Conservation (phyloP, 2,888 invertebrate species). For the Ariolimax columbianus region DNA sequence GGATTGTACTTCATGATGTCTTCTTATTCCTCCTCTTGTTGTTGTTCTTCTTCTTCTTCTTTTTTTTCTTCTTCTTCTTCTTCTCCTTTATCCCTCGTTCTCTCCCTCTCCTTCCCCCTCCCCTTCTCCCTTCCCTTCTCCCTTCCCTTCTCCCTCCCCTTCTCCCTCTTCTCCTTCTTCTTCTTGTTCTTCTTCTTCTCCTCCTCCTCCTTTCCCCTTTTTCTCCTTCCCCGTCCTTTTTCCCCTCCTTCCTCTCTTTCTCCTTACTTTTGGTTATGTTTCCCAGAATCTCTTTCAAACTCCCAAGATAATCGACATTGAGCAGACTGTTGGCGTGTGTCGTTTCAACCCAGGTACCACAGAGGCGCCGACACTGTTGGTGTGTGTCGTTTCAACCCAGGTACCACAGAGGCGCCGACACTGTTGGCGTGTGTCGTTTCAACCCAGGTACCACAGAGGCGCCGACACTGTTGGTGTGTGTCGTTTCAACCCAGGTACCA, state of each 20-base stretch:
- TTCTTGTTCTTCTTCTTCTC: slow-evolving; percentile 33
- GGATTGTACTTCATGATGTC: not conserved
- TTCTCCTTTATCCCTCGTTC: not conserved
- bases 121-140: not conserved
- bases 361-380: too few relatives aligned
- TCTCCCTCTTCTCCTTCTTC: slow-evolving; percentile 25
- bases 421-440: too few relatives aligned
- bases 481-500: too few relatives aligned
- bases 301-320: too few relatives aligned
- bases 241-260: slow-evolving; percentile 6
- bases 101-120: slow-evolving; percentile 34
- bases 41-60: not conserved
- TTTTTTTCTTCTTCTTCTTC: not conserved
- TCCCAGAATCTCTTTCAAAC: too few relatives aligned
- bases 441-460: too few relatives aligned
- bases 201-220: not conserved
- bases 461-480: too few relatives aligned
- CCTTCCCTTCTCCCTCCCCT: slow-evolving; percentile 26
- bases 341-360: too few relatives aligned
- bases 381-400: too few relatives aligned
- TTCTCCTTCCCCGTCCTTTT: not conserved
- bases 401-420: too few relatives aligned
- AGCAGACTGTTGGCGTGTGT: too few relatives aligned
- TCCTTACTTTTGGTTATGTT: slow-evolving; percentile 16
- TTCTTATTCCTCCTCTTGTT: not conserved